Percentiles rank a stretch among this genome's conserved stretches.
These are phyloP conservation scores for Theretra japonica DNA, from an alignment of 2,888 invertebrate species.

Conservation along the genomic window DNA sequence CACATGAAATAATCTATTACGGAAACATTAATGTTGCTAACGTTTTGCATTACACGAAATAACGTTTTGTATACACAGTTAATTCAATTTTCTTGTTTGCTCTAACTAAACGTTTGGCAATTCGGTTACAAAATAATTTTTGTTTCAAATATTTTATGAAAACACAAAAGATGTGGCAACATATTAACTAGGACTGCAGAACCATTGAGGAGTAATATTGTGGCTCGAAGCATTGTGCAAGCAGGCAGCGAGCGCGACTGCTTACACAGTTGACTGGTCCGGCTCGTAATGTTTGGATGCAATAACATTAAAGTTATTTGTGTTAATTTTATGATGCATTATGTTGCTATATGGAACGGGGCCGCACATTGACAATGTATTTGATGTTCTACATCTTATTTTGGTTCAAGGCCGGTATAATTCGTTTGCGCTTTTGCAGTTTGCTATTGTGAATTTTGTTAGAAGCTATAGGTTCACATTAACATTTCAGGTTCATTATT, in stretches of 20 bases:
- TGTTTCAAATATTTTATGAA: conserved; percentile 41
- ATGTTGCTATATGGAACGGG: conserved; percentile 2
- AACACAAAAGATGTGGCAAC: conserved; percentile 50
- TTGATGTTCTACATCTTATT: conserved; percentile 12
- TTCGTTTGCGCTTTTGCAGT: neutral
- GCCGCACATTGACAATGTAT: neutral
- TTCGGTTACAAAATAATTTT: neutral
- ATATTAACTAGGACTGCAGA: conserved; percentile 60
- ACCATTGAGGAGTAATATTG: conserved; percentile 42
- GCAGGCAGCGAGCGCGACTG: conserved; percentile 52
- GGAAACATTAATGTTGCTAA: neutral
- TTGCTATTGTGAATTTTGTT: neutral
- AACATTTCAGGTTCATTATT: too few species aligned
- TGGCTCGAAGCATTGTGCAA: conserved; percentile 59
- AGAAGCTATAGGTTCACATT: neutral
- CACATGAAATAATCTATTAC: neutral
- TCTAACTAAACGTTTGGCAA: too few species aligned
- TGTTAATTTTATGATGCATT: conserved; percentile 10
- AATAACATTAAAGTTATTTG: conserved; percentile 15
- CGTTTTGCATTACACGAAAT: neutral
- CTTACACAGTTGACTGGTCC: conserved; percentile 56
- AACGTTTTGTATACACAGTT: neutral
- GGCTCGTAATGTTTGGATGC: conserved; percentile 35
- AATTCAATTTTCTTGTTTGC: too few species aligned
- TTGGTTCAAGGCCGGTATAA: neutral